These are phyloP conservation scores for Kryphioiulus occultus DNA, from an alignment of 2,888 invertebrate genomes.

Conservation along the genomic window DNA sequence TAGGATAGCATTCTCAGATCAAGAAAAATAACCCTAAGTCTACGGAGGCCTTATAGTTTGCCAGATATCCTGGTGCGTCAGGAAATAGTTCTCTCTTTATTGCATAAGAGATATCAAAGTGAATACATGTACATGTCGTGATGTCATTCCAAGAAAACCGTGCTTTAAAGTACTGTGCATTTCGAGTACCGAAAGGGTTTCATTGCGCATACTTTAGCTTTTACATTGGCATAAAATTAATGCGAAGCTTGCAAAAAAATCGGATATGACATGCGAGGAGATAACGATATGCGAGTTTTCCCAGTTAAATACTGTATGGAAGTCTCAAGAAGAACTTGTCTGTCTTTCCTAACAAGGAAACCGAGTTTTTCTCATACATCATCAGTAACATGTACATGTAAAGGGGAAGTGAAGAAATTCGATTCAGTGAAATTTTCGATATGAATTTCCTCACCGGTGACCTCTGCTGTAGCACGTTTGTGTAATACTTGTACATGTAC, in stretches of 20 bases:
- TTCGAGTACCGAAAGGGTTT: not conserved
- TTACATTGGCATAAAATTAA: not conserved
- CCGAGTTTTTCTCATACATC: too few relatives aligned
- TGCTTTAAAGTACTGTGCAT: not conserved
- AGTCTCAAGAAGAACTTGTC: too few relatives aligned
- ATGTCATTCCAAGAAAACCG: not conserved
- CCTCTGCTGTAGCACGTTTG: too few relatives aligned
- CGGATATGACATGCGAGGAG: not conserved
- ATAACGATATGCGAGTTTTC: too few relatives aligned
- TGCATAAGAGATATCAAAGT: not conserved
- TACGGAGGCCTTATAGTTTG: not conserved
- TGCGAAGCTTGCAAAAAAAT: constrained; percentile 1
- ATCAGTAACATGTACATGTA: too few relatives aligned
- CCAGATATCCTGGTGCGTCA: not conserved
- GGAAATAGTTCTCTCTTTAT: constrained; percentile 10
- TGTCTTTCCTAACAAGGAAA: too few relatives aligned
- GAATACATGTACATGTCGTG: not conserved
- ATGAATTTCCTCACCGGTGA: too few relatives aligned
- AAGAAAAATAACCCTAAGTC: not conserved
- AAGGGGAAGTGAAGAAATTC: too few relatives aligned
- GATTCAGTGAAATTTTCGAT: too few relatives aligned
- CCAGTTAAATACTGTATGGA: too few relatives aligned
- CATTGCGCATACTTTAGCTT: not conserved
- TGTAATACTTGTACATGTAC: too few relatives aligned
- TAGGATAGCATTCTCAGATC: not conserved